Conservation (phyloP, 2,113 vertebrate species). For the Cinclus cinclus region DNA sequence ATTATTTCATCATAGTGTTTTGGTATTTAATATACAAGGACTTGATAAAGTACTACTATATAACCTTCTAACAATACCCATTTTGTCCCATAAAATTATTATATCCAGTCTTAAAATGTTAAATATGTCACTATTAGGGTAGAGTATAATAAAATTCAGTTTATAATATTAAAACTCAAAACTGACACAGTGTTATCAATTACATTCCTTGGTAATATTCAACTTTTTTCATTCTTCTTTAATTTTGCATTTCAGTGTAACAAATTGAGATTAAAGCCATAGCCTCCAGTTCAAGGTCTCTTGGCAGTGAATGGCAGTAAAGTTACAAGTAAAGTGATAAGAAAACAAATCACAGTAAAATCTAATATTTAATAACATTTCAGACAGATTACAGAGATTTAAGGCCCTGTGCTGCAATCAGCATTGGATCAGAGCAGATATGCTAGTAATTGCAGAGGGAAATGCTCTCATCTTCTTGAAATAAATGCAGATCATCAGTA, state of each 20-base stretch:
- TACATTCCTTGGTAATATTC: conserved; percentile 55
- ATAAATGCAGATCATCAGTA: conserved; percentile 8
- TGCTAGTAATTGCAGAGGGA: not conserved
- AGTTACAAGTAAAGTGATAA: conserved; percentile 10
- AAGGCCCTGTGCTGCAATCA: conserved; percentile 16
- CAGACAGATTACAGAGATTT: conserved; percentile 34
- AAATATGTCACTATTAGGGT: conserved; percentile 70
- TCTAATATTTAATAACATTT: conserved; percentile 43
- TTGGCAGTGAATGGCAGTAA: conserved; percentile 44
- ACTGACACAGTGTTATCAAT: conserved; percentile 70
- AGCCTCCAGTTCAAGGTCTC: conserved; percentile 49
- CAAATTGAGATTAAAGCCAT: conserved; percentile 49
- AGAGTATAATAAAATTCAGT: conserved; percentile 65
- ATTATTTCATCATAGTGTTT: conserved; percentile 67
- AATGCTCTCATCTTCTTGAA: not conserved
- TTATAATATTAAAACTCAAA: conserved; percentile 71
- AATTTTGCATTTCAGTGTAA: conserved; percentile 71
- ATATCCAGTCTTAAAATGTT: conserved; percentile 75
- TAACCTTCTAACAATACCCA: conserved; percentile 72
- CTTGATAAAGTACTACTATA: conserved; percentile 71
- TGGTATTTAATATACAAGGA: conserved; percentile 73
- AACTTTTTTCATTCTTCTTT: conserved; percentile 67
- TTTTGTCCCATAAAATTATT: conserved; percentile 76
- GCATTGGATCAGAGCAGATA: not conserved
- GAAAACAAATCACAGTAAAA: conserved; percentile 48